These are phyloP conservation scores for Leucosticte australis DNA, from an alignment of 2,113 vertebrate species.

Conservation along the genomic window DNA sequence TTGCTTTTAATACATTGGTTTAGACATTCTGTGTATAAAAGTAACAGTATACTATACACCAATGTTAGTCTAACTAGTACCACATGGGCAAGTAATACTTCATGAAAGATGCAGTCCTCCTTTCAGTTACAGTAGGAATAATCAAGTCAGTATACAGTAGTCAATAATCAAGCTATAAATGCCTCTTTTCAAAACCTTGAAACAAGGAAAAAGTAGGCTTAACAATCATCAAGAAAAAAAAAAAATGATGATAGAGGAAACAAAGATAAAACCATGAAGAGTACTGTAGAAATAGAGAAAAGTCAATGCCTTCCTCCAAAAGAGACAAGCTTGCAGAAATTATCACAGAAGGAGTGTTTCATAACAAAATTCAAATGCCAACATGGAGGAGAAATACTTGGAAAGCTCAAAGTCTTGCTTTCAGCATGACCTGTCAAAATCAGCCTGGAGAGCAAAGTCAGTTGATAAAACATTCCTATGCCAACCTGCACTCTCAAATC, in stretches of 20 bases:
- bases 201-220: background rate
- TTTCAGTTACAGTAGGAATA: background rate
- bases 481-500: background rate
- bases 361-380: slow-evolving; percentile 65
- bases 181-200: background rate
- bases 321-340: slow-evolving; percentile 57
- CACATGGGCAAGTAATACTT: background rate
- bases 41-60: background rate
- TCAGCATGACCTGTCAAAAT: background rate
- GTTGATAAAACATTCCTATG: background rate
- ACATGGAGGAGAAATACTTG: background rate
- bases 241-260: background rate
- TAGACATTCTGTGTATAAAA: background rate
- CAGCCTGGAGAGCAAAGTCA: background rate
- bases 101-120: background rate
- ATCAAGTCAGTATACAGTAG: no score
- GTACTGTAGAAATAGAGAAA: slow-evolving; percentile 62
- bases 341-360: slow-evolving; percentile 60
- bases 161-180: background rate
- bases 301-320: slow-evolving; percentile 51
- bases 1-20: slow-evolving; percentile 4
- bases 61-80: background rate
- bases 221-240: background rate
- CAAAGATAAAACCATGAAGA: slow-evolving; percentile 50
- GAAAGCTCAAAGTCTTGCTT: background rate